These are phyloP conservation scores for Pachycephus smyrnensis DNA, from an alignment of 2,888 invertebrate species.

Conservation along the genomic window DNA sequence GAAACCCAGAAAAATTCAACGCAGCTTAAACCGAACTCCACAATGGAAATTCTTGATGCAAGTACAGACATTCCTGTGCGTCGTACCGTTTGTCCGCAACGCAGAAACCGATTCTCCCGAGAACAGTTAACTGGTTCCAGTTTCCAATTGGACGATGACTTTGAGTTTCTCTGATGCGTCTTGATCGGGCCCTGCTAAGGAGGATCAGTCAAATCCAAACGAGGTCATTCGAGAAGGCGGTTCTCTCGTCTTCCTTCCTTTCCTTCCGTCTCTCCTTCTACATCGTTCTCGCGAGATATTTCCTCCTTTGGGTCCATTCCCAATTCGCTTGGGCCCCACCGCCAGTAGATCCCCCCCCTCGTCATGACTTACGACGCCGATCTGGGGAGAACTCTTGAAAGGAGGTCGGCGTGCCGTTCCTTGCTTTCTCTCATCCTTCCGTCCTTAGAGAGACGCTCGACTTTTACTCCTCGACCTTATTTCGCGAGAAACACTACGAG, in stretches of 20 bases:
- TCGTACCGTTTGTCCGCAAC: background rate
- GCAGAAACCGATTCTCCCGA: background rate
- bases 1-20: no score
- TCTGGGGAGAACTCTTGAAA: background rate
- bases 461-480: conserved; percentile 14
- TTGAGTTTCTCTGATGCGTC: background rate
- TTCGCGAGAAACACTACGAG: background rate
- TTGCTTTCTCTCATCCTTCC: background rate
- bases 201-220: background rate
- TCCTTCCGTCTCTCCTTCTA: background rate
- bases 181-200: background rate
- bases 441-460: background rate
- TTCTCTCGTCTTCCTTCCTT: background rate
- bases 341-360: background rate
- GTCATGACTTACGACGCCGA: background rate
- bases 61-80: background rate
- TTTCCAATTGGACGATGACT: background rate
- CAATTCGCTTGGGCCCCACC: background rate
- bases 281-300: background rate
- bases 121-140: background rate
- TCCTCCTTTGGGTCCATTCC: background rate
- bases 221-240: background rate
- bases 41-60: background rate
- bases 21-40: background rate
- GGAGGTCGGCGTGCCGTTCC: background rate